Evolutionary conservation across 2,113 vertebrate species (phyloP), one percentile per base, ranked within the genome.

Genomic region (Aphelocoma coerulescens): DNA sequence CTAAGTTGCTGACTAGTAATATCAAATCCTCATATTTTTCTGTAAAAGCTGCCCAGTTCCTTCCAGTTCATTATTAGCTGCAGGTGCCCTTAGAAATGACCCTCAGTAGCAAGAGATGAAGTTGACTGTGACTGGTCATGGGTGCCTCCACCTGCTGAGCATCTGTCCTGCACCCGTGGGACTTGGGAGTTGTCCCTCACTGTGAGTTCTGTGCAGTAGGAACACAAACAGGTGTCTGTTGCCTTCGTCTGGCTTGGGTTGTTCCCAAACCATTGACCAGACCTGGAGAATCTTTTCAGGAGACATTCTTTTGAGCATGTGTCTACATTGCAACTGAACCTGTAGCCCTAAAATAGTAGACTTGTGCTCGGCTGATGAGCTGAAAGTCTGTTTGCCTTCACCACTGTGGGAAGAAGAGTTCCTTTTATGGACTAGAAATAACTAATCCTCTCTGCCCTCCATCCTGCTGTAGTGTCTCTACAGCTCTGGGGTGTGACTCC

Each of bases 121-220:
- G 27, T 2, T 76, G 58, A n/a, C 16, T 15, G 19, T 41, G 51
- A 1, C 16, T 27, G 33, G 11, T 32, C n/a, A 9, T 13, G 51
- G 35, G 44, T 77, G 6, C 41, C 51, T 62, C 27, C 32, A 57
- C 16, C 69, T 43, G 32, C 30, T 24, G 46, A 74, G 48, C 46
- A 1, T 22, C 55, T 41, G 41, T 26, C 11, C 48, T 8, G 52
- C 0, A 0, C 67, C 43, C 0, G 0, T 15, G 67, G 30, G 48
- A 19, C 54, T 65, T 43, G 1, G 1, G 26, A 41, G 23, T 9
- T 43, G 43, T 43, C 54, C 81, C 49, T 68, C 30, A 2, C 54
- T 33, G 0, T 12, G 58, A 43, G 17, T 76, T 71, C 35, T 10
- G 20, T 28, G 77, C 5, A 3, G 48, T 0, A 61, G 76, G n/a